Base-by-base conservation (phyloP, 1,140 invertebrate genomes). In the Spodoptera frugiperda region DNA sequence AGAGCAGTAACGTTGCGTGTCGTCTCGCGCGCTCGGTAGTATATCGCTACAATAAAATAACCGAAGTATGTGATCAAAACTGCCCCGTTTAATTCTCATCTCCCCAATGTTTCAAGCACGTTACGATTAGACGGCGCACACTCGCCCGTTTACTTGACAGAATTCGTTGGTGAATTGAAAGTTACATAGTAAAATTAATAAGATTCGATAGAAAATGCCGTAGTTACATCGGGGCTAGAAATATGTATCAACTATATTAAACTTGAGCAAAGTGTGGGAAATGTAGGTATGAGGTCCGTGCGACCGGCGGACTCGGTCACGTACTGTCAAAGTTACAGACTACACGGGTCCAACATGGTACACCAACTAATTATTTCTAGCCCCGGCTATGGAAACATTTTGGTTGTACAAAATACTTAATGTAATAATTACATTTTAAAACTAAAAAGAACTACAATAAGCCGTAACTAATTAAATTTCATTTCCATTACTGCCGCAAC, bases 401-500 rank as follows among this genome's bases (percentile, higher is more conserved):
- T 61, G 55, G 71, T 59, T 61, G 61, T 73, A 73, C 46, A 73
- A 49, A 61, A 49, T 49, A 73, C 71, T 59, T 72, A 61, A 25
- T 49, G 53, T 57, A 72, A 61, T 73, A 61, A 73, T 73, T 73
- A 73, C 55, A 73, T 55, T 19, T 39, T 72, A 19, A 8, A 59
- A 73, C 54, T 61, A 49, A 73, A 73, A 48, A 73, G 44, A 67
- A 61, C 71, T 73, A 73, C 71, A 73, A 61, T 59, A 73, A 72
- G 25, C 55, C 71, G 46, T 73, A 73, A 59, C 55, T 73, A 61
- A 48, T 48, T 59, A 39, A 14, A 21, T 51, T 59, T 30, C 44
- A 73, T 73, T 21, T 63, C 51, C 15, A 59, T 59, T 73, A 73
- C 44, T 73, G 14, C 59, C 17, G 12, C 54, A 19, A 59, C 53